Evolutionary conservation across 2,888 invertebrate species (phyloP), one percentile per base, ranked within the genome.

Genomic region (Chromoteleia sp.): DNA sequence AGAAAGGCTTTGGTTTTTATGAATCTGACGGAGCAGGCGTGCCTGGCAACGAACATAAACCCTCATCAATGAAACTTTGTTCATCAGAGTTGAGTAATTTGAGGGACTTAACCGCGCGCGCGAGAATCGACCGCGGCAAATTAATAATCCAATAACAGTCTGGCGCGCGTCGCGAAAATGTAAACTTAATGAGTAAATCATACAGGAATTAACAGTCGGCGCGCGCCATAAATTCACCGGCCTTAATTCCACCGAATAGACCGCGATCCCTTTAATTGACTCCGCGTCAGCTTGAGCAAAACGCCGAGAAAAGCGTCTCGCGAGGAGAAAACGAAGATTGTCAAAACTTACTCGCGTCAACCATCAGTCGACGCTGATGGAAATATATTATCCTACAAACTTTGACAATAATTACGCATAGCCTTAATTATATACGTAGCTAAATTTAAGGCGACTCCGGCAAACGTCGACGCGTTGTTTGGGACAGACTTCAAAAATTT

Each of bases 141-240:
- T 82, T 82, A 82, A 78, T 82, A 77, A 78, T 74, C 68, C 68
- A 73, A 74, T 74, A 77, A 73, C 68, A 43, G 58, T 73, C 56
- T 50, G 71, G 41, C 21, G 61, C 76, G 70, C 70, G 65, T 58
- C 68, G 68, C 48, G 65, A 75, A 65, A 78, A 77, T 68, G 81
- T 74, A 68, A 77, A 81, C 68, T 81, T 79, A 65, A 75, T 67
- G 59, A 76, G 71, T 81, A 81, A 76, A 81, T 81, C 75, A 76
- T 50, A 76, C 71, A 52, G 68, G 70, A 56, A 75, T 81, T 76
- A 75, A 65, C 78, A 65, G 71, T 61, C 54, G 58, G 59, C 63
- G 76, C 29, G 56, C 41, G 67, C 50, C 68, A 56, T 80, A 68
- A 80, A 80, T 80, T 68, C 39, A 21, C 48, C 54, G 36, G 68